Percentiles rank a stretch among this genome's conserved stretches.
These are phyloP conservation scores for Hipparchia sbordonii DNA, from an alignment of 2,888 invertebrate genomes.

Conservation along the genomic window DNA sequence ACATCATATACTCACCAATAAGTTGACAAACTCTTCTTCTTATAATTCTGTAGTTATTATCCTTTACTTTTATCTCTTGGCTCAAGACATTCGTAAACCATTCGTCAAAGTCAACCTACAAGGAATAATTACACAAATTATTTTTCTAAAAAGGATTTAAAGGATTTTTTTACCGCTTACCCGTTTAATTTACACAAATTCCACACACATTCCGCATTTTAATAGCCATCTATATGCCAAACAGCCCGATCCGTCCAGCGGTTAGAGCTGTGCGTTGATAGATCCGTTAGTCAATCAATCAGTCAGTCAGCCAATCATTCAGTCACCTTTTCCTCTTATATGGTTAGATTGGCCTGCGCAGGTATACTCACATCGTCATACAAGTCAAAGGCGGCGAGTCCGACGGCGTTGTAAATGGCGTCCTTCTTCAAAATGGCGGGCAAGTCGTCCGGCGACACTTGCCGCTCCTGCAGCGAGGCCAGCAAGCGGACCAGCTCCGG, in stretches of 20 bases:
- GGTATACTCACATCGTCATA: constrained; percentile 89
- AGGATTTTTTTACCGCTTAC: too few relatives aligned
- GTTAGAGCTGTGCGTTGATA: too few relatives aligned
- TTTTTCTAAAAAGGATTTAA: background rate
- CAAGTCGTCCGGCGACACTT: constrained; percentile 88
- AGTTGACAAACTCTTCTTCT: constrained; percentile 93
- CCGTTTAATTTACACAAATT: too few relatives aligned
- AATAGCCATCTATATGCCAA: too few relatives aligned
- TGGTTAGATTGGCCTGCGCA: background rate
- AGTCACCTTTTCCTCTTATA: too few relatives aligned
- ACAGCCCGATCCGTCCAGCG: too few relatives aligned
- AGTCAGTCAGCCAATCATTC: too few relatives aligned
- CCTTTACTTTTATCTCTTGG: constrained; percentile 91
- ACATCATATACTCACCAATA: constrained; percentile 81
- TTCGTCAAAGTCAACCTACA: constrained; percentile 94
- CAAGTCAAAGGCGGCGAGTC: constrained; percentile 93
- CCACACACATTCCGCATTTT: too few relatives aligned
- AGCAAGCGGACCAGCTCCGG: constrained; percentile 89
- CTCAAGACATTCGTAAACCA: constrained; percentile 94
- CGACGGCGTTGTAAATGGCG: constrained; percentile 96
- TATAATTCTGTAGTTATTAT: constrained; percentile 92
- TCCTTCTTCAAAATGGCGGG: constrained; percentile 93
- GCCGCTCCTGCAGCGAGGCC: constrained; percentile 86
- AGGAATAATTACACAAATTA: constrained; percentile 9
- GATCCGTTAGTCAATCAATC: too few relatives aligned